Conservation (phyloP, 1,140 invertebrate species). For the Drosophila oshimai region DNA sequence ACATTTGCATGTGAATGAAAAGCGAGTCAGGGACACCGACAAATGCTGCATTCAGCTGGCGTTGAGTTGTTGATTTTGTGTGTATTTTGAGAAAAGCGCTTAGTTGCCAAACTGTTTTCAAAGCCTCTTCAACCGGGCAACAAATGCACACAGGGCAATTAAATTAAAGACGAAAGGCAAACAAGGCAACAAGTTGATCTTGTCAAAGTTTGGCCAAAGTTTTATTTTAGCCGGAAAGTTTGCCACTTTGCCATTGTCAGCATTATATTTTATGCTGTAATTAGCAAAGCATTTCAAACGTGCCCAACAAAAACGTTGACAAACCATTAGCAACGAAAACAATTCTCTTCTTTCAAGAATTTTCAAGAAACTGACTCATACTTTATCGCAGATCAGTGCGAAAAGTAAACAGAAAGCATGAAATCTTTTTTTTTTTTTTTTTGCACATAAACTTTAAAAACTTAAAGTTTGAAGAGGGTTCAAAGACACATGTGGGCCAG, state of each 20-base stretch:
- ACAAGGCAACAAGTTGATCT: conserved; percentile 11
- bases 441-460: conserved; percentile 2
- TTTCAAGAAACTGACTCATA: conserved; percentile 33
- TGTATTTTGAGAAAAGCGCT: conserved; percentile 41
- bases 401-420: conserved; percentile 15
- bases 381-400: conserved; percentile 41
- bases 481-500: conserved; percentile 50
- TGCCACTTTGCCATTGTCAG: conserved; percentile 24
- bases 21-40: conserved; percentile 29
- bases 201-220: conserved; percentile 7
- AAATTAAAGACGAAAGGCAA: conserved; percentile 35
- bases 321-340: conserved; percentile 25
- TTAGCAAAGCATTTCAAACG: conserved; percentile 41
- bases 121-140: conserved; percentile 7
- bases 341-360: not conserved
- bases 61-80: conserved; percentile 14
- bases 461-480: conserved; percentile 27
- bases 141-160: conserved; percentile 32
- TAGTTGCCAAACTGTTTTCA: conserved; percentile 42
- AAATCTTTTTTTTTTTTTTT: conserved; percentile 8
- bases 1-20: conserved; percentile 41
- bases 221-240: conserved; percentile 19
- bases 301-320: conserved; percentile 30
- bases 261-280: conserved; percentile 39
- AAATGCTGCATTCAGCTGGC: conserved; percentile 21